Conservation (phyloP, 2,113 vertebrate species). For the Pluvialis apricaria region DNA sequence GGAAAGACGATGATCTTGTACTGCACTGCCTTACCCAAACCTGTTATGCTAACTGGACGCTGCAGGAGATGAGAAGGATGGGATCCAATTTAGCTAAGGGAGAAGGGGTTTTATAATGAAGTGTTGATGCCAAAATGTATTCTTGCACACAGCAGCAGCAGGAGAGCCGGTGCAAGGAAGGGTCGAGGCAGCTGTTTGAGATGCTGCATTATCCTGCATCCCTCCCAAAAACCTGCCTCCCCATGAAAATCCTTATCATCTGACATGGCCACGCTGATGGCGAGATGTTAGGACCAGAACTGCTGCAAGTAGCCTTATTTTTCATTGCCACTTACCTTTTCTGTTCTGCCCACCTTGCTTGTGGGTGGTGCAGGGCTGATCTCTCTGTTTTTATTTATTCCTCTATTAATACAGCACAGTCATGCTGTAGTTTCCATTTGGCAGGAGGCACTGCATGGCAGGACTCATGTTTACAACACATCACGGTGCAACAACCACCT, state of each 20-base stretch:
- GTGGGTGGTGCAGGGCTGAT: not conserved
- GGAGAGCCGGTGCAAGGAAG: not conserved
- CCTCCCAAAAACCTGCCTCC: not conserved
- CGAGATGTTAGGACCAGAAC: accelerated
- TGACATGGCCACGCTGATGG: accelerated
- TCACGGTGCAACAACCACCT: not conserved
- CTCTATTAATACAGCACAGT: not conserved
- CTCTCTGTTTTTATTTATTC: not conserved
- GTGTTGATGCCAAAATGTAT: not conserved
- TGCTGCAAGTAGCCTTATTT: not conserved
- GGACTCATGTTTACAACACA: not conserved
- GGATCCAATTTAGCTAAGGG: not conserved
- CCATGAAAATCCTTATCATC: not conserved
- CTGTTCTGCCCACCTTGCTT: not conserved
- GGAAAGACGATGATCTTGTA: not conserved
- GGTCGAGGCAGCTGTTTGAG: not conserved
- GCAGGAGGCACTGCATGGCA: not conserved
- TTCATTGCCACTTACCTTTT: not conserved
- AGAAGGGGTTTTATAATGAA: not conserved
- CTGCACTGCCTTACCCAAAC: not conserved
- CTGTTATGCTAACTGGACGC: not conserved
- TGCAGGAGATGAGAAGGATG: not conserved
- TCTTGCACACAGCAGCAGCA: not conserved
- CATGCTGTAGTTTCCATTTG: not conserved
- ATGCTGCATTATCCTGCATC: not conserved